Conservation (phyloP, 2,888 invertebrate species). For the Mactromeris polynyma region DNA sequence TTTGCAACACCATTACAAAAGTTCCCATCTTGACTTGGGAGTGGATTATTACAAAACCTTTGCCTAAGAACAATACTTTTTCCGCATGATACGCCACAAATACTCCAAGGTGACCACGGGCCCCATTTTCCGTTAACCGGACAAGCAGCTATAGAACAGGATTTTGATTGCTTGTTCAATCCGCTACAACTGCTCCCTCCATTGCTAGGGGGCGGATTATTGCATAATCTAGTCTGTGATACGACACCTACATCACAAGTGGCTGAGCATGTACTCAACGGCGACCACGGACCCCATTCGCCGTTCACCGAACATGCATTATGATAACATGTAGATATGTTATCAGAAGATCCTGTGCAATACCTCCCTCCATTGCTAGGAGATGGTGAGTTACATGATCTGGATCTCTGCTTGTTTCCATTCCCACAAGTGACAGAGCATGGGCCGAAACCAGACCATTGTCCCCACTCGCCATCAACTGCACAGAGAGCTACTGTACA, state of each 20-base stretch:
- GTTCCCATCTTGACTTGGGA: neutral
- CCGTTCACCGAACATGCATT: neutral
- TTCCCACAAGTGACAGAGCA: constrained; percentile 17
- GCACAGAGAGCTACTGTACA: neutral
- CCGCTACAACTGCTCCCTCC: neutral
- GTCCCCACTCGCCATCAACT: constrained; percentile 1
- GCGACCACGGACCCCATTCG: constrained; percentile 27
- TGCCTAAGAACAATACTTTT: neutral
- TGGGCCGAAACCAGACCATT: neutral
- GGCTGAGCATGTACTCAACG: constrained; percentile 24
- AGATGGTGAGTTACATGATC: neutral
- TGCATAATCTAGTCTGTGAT: constrained; percentile 22
- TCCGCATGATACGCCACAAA: constrained; percentile 11
- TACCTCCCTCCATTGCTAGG: neutral
- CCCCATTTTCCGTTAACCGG: neutral
- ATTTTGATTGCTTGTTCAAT: neutral
- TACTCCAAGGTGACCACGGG: constrained; percentile 32
- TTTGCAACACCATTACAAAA: neutral
- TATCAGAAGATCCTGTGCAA: neutral
- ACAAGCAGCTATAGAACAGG: neutral
- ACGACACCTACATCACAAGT: constrained; percentile 13
- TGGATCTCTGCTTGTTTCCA: neutral
- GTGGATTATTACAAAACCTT: constrained; percentile 14
- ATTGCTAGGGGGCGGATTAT: neutral
- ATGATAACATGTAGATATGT: neutral